Conservation (phyloP, 2,113 vertebrate genomes). For the Alosa alosa region DNA sequence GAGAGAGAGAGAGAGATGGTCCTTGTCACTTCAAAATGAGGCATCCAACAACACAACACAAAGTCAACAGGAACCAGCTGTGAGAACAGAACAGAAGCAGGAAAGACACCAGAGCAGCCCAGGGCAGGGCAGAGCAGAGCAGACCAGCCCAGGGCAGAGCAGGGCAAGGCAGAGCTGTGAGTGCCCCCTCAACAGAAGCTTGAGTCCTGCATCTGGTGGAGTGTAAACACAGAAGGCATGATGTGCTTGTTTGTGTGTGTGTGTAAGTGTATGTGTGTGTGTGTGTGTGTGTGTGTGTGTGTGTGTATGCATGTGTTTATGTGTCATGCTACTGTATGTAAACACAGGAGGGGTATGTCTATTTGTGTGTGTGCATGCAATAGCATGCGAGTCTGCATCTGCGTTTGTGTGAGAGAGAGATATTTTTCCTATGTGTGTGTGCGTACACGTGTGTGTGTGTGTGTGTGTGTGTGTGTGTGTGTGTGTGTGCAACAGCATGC, state of each 20-base stretch:
- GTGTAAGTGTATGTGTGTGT: too few species aligned
- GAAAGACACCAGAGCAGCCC: too few species aligned
- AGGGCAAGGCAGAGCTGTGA: not conserved
- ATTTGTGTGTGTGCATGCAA: not conserved
- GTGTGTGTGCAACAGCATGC: not conserved
- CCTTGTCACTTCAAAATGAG: not conserved
- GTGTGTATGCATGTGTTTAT: not conserved
- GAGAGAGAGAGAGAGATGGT: not conserved
- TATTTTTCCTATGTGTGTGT: not conserved
- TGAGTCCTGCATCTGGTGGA: not conserved
- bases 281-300: too few species aligned
- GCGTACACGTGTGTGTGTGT: not conserved
- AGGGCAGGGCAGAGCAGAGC: not conserved
- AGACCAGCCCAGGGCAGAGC: not conserved
- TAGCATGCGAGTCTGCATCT: not conserved
- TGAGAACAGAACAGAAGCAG: not conserved
- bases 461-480: not conserved
- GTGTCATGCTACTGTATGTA: not conserved
- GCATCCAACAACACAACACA: not conserved
- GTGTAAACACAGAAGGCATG: not conserved
- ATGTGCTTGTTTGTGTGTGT: not conserved
- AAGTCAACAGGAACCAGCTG: not conserved
- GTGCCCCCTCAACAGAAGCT: not conserved
- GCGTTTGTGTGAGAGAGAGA: not conserved
- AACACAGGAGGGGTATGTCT: not conserved